Percentiles rank a stretch among this genome's conserved stretches.
Evolutionary conservation across 1,140 invertebrate genomes (phyloP).

Genomic region (Bombus waltoni): DNA sequence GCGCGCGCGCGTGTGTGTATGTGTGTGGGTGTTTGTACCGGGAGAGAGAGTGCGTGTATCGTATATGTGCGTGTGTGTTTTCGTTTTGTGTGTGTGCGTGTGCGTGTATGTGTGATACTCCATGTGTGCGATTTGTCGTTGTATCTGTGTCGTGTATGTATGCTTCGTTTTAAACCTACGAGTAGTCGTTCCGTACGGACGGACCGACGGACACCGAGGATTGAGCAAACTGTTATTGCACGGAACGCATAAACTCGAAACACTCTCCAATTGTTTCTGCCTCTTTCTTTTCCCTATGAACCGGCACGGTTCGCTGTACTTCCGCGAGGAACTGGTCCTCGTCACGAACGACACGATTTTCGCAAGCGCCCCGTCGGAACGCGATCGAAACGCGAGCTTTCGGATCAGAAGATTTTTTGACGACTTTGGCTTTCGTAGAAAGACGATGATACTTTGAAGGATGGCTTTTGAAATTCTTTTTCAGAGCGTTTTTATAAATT

Average conservation of each 20-base stretch:
- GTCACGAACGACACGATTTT: neutral
- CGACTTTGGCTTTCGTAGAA: neutral
- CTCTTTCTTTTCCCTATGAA: slow-evolving; percentile 24
- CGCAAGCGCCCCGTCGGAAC: neutral
- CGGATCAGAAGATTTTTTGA: neutral
- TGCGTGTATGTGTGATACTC: neutral
- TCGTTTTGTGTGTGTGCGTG: neutral
- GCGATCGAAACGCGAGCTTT: neutral
- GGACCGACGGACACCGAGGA: slow-evolving; percentile 81
- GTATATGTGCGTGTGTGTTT: neutral
- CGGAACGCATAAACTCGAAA: slow-evolving; percentile 76
- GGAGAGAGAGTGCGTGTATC: neutral
- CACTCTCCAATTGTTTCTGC: slow-evolving; percentile 56
- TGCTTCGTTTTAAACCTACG: slow-evolving; percentile 64
- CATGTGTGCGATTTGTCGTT: neutral
- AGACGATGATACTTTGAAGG: neutral
- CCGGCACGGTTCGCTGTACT: slow-evolving; percentile 27
- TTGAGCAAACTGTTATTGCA: slow-evolving; percentile 81
- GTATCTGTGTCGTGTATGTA: slow-evolving; percentile 3
- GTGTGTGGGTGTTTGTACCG: neutral
- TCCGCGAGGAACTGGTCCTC: slow-evolving; percentile 37
- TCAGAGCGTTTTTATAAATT: neutral
- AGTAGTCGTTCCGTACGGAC: slow-evolving; percentile 79
- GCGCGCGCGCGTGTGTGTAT: neutral
- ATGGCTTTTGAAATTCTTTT: neutral